Evolutionary conservation across 2,888 invertebrate species (phyloP), one percentile per base, ranked within the genome.

Genomic region (Vannuccia rotundouncinata): DNA sequence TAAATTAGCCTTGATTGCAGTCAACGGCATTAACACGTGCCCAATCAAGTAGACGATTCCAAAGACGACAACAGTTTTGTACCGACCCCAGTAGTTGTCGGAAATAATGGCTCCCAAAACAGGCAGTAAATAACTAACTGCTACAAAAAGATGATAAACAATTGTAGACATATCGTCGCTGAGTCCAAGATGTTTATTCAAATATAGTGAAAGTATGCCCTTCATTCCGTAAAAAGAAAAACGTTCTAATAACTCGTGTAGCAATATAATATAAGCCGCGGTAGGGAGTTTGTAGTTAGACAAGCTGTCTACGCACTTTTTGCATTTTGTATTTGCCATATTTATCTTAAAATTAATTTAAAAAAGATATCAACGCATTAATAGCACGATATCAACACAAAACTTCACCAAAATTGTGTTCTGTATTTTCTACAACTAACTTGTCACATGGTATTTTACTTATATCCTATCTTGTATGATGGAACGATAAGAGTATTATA

Each of bases 91-190:
- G 89, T 91, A 92, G 81, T 95, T 94, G 88, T 98, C 98, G 0
- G 98, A 95, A 59, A 98, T 89, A 85, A 97, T 93, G 30, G 96
- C 97, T 0, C 98, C 98, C 31, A 95, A 84, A 0, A 95, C 84
- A 0, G 95, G 95, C 83, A 93, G 93, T 88, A 94, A 92, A 89
- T 94, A 98, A 10, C 93, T 94, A 84, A 95, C 90, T 92, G 94
- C 93, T 0, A 92, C 92, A 88, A 95, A 97, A 0, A 91, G 89
- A 87, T 98, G 98, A 88, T 93, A 98, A 81, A 95, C 90, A 79
- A 94, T 91, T 0, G 94, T 95, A 0, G 96, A 91, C 0, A 91
- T 90, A 83, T 93, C 91, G 84, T 92, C 92, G 25, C 88, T 87
- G 88, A 92, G 95, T 0, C 90, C 88, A 82, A 98, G 89, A 85